Conservation (phyloP, 2,113 vertebrate species). For the Lophura nycthemera region DNA sequence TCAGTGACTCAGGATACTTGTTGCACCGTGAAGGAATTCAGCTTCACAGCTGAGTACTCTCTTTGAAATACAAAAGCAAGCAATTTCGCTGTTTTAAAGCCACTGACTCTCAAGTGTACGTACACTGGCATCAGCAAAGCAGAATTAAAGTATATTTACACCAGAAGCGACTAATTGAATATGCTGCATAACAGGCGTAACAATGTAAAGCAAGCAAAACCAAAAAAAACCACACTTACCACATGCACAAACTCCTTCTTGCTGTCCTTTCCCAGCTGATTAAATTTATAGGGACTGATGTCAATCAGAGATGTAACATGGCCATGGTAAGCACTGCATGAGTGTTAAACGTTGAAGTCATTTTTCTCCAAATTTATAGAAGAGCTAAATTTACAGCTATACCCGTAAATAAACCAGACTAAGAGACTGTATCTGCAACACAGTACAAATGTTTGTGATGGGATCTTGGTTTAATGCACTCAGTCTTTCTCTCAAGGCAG, state of each 20-base stretch:
- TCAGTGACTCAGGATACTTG: not conserved
- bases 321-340: constrained; percentile 93
- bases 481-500: not conserved
- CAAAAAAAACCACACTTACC: constrained; percentile 80
- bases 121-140: not conserved
- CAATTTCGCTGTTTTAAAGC: not conserved
- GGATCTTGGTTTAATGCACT: not conserved
- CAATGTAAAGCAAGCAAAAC: not conserved
- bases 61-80: not conserved
- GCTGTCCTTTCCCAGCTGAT: constrained; percentile 81
- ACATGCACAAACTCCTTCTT: constrained; percentile 91
- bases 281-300: constrained; percentile 98
- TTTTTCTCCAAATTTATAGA: constrained; percentile 1
- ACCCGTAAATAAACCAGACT: not conserved
- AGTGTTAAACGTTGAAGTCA: constrained; percentile 56
- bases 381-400: constrained; percentile 23
- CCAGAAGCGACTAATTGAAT: not conserved
- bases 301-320: constrained; percentile 95
- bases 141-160: not conserved
- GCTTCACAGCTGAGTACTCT: not conserved
- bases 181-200: not conserved
- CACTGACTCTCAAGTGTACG: not conserved
- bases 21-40: not conserved
- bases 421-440: not conserved
- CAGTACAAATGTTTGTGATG: not conserved